These are phyloP conservation scores for Petaurus breviceps DNA, from an alignment of 2,113 vertebrate species.

Conservation along the genomic window DNA sequence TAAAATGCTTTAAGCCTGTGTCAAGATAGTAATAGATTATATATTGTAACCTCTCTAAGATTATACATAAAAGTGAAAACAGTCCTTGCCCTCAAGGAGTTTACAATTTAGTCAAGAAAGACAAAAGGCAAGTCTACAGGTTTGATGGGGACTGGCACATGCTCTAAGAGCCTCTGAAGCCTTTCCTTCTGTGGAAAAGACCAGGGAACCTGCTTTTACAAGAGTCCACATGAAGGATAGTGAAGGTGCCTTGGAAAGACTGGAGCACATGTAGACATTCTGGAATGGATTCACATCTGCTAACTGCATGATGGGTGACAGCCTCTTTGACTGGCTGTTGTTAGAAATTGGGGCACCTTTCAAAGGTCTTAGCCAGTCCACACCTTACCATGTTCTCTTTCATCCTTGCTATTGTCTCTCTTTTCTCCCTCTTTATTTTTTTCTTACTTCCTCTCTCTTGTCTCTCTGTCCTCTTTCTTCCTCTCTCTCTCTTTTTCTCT, in stretches of 20 bases:
- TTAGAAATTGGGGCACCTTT: neutral
- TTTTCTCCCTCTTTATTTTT: rapidly evolving
- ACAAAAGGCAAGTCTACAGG: neutral
- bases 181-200: neutral
- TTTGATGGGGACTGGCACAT: neutral
- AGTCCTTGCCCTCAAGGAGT: neutral
- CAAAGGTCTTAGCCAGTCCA: neutral
- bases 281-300: neutral
- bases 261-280: neutral
- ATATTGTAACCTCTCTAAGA: neutral
- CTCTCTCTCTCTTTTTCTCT: no score
- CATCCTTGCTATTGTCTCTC: no score
- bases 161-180: neutral
- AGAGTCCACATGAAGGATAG: neutral
- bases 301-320: neutral
- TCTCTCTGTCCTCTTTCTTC: no score
- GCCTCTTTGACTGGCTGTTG: neutral
- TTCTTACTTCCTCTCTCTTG: no score
- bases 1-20: neutral
- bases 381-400: no score
- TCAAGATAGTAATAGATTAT: neutral
- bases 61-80: neutral
- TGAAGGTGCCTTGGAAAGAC: neutral
- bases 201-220: neutral
- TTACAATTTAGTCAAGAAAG: neutral